phyloP scores from a whole-genome alignment of 2,113 vertebrate species.

The Caloenas nicobarica region DNA sequence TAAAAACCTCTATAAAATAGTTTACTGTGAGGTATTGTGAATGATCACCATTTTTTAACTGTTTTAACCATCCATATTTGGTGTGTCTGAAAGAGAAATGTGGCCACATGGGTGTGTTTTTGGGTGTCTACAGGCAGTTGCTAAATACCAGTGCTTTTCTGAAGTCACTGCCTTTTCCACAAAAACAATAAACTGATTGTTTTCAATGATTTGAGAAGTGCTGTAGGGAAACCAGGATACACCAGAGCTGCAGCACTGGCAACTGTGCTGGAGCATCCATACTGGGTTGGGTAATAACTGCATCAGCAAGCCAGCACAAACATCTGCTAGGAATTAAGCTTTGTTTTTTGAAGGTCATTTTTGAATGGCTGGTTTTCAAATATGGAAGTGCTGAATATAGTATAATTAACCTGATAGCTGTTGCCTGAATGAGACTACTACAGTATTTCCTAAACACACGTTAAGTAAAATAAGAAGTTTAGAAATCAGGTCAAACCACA shows the following conservation, averaged over 20 bases:
- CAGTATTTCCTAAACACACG: neutral
- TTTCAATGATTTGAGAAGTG: neutral
- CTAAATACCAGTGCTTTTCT: neutral
- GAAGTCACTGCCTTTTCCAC: neutral
- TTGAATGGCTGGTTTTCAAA: neutral
- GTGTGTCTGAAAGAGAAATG: neutral
- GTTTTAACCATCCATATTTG: neutral
- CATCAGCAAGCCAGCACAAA: neutral
- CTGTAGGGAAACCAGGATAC: neutral
- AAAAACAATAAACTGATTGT: neutral
- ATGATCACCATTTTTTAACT: neutral
- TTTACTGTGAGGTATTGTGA: neutral
- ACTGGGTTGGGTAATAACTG: neutral
- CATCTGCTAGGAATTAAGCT: conserved; percentile 7
- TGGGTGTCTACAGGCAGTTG: neutral
- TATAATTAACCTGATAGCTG: neutral
- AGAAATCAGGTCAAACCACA: neutral
- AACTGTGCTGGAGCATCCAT: neutral
- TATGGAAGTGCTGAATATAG: neutral
- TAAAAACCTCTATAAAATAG: neutral
- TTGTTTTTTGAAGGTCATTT: neutral
- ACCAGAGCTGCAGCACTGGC: neutral
- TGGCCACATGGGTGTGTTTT: neutral
- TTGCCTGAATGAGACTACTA: neutral
- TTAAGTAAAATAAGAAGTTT: neutral